Base-by-base conservation (phyloP, 2,888 invertebrate genomes). In the Didymodactylos carnosus region DNA sequence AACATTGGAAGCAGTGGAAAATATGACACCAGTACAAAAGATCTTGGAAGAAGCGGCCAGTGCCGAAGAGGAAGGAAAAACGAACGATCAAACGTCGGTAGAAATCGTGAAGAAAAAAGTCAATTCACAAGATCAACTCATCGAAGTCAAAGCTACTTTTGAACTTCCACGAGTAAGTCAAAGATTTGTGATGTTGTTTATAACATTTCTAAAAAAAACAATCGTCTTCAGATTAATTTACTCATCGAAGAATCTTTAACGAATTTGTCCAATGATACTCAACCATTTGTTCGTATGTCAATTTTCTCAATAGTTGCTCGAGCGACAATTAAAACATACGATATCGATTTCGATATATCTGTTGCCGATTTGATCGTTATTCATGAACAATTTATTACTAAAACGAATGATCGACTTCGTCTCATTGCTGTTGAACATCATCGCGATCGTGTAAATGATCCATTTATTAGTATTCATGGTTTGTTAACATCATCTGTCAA, bases 1-100 rank as follows among this genome's bases (percentile, higher is more conserved):
- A 25, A 49, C 49, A 49, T 49, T 23, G 13, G 49, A 49, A 0
- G 25, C 23, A 6, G 25, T 49, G 8, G 49, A 49, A 8, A 8
- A n/a, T 49, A 49, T 49, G n/a, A n/a, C 46, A 23, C 46, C n/a
- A 46, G 23, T n/a, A 25, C n/a, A 49, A 23, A 49, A 49, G 7
- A 4, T 73, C 79, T 81, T 80, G 76, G 78, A 40, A 80, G 81
- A 13, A 79, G 79, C 71, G 78, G 79, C 78, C 80, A 80, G 25
- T 78, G 25, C 77, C 79, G 3, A 23, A 11, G 23, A 49, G 19
- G 8, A n/a, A 49, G 25, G 8, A 23, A 10, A 23, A 3, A n/a
- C n/a, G n/a, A n/a, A n/a, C n/a, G n/a, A n/a, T n/a, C n/a, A n/a
- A n/a, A n/a, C 29, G 80, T 80, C 27, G 75, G 75, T 23, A 75